Evolutionary conservation across 2,113 vertebrate species (phyloP).

Genomic region (Phycodurus eques): DNA sequence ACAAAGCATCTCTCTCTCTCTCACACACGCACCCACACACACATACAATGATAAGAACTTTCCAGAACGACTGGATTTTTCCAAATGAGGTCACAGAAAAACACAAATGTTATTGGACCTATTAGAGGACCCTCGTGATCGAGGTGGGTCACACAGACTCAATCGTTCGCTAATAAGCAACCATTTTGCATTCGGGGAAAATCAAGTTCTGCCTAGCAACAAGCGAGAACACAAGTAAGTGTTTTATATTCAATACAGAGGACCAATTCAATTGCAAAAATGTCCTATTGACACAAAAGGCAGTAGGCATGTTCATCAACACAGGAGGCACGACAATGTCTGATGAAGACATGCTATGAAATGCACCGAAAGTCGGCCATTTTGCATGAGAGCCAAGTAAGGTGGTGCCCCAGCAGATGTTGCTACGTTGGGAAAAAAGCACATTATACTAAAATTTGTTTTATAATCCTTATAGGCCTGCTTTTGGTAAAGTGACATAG

Average conservation of each 20-base stretch:
- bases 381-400: no score
- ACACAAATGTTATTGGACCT: slow-evolving; percentile 21
- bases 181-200: neutral
- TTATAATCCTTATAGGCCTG: no score
- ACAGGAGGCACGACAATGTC: no score
- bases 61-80: slow-evolving; percentile 27
- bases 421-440: no score
- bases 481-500: no score
- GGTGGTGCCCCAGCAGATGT: no score
- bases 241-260: no score
- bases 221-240: neutral
- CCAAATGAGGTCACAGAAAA: neutral
- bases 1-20: slow-evolving; percentile 15
- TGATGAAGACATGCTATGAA: no score
- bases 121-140: slow-evolving; percentile 29
- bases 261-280: neutral
- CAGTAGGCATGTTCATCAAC: no score
- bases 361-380: no score
- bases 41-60: slow-evolving; percentile 36
- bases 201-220: neutral
- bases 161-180: slow-evolving; percentile 2
- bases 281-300: no score
- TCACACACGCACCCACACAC: neutral
- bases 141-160: neutral
- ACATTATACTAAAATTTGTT: no score